Base-by-base conservation (phyloP, 2,113 vertebrate genomes). In the Enhydra lutris region DNA sequence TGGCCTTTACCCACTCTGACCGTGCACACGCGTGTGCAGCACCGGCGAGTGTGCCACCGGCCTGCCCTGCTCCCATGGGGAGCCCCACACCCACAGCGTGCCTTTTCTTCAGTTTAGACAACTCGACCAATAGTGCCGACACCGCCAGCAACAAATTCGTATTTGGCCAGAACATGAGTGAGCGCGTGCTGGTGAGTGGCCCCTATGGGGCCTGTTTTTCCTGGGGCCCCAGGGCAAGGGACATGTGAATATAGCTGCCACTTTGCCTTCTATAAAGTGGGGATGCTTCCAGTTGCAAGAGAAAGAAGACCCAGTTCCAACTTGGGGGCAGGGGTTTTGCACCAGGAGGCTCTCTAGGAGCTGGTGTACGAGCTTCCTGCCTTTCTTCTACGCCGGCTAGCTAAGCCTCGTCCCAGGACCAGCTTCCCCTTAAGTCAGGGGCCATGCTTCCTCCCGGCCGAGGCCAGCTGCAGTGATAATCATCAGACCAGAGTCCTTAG, bases 141-240 rank as follows among this genome's bases (percentile, higher is more conserved):
- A n/a, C 98, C 0, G 98, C 99, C 96, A 99, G 98, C 98, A 99
- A 99, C 98, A 99, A 99, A 92, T 99, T 99, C 97, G 99, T 99
- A 59, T 99, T 99, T 97, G 99, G 99, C 85, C 99, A 99, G 99
- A 99, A 99, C 97, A 99, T 99, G 99, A 99, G 99, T 5, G 99
- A 99, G 90, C 99, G 99, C 71, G 99, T 99, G 79, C 97, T 99
- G 99, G 99, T 99, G 98, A 99, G 99, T 99, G 78, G 4, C 36
- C 67, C n/a, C 36, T 3, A 26, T 18, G 0, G 10, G 95, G 29
- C 15, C 23, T 26, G 13, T 31, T 31, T 45, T 34, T 76, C 31
- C 29, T 13, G 7, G 83, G 61, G 7, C 14, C 67, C 74, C 80
- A 26, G 13, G 34, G 69, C 11, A 24, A 31, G 42, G n/a, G 42